Percentiles rank a stretch among this genome's conserved stretches.
Conservation (phyloP, 2,888 invertebrate genomes). For the Dynastes tityus region DNA sequence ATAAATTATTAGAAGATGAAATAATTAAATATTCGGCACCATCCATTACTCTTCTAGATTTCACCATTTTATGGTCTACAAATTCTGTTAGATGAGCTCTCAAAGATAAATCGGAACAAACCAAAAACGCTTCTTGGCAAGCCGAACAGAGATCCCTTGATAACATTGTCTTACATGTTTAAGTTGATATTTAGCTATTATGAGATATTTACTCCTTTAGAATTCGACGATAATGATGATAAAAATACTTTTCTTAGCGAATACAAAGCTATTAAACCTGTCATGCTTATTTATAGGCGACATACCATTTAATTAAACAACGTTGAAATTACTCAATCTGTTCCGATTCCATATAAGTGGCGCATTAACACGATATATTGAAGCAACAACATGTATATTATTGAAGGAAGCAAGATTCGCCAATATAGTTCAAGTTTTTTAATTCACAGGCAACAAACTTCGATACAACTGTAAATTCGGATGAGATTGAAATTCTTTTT, state of each 20-base stretch:
- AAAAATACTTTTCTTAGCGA: conserved; percentile 92
- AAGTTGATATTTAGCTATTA: conserved; percentile 87
- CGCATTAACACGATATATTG: conserved; percentile 96
- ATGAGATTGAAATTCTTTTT: conserved; percentile 73
- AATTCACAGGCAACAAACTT: conserved; percentile 85
- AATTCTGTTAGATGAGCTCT: conserved; percentile 96
- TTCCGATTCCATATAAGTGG: conserved; percentile 92
- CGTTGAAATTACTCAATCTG: conserved; percentile 88
- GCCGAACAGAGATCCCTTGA: conserved; percentile 89
- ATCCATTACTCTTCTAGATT: conserved; percentile 84
- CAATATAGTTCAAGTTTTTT: conserved; percentile 83
- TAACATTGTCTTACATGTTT: conserved; percentile 83
- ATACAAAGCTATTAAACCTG: conserved; percentile 84
- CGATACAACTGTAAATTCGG: conserved; percentile 80
- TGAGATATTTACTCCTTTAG: conserved; percentile 84
- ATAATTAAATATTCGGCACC: conserved; percentile 88
- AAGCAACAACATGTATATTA: conserved; percentile 89
- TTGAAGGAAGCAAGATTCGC: conserved; percentile 82
- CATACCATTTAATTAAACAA: conserved; percentile 93
- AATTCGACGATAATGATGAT: conserved; percentile 88
- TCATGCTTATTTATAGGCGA: conserved; percentile 87
- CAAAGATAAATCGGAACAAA: conserved; percentile 92
- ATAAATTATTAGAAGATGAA: conserved; percentile 81
- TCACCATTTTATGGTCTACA: conserved; percentile 93
- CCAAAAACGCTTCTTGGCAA: conserved; percentile 91